Evolutionary conservation across 2,888 invertebrate genomes (phyloP).

Genomic region (Timema podura): DNA sequence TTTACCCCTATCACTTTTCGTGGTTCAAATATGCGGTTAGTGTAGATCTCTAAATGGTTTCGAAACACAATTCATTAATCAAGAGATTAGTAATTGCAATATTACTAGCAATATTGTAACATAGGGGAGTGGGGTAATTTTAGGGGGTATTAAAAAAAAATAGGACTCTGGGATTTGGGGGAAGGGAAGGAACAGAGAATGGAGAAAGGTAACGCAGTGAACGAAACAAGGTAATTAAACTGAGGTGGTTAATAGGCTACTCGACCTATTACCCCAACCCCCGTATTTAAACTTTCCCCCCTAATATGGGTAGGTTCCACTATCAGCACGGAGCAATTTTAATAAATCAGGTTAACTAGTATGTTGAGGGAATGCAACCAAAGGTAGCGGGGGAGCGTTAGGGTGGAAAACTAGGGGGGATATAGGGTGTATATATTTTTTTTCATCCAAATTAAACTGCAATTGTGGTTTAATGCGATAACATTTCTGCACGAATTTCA

Average conservation of each 20-base stretch:
- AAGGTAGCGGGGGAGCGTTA: not conserved
- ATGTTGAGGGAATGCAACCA: not conserved
- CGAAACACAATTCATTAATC: slow-evolving; percentile 23
- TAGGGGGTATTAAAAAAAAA: too few relatives aligned
- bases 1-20: too few relatives aligned
- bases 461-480: slow-evolving; percentile 8
- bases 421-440: not conserved
- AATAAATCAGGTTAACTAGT: slow-evolving; percentile 12
- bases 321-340: slow-evolving; percentile 6
- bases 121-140: too few relatives aligned
- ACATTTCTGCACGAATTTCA: not conserved
- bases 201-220: not conserved
- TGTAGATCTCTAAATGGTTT: not conserved
- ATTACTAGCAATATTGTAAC: slow-evolving; percentile 1
- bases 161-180: too few relatives aligned
- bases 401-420: not conserved
- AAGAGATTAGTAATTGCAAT: slow-evolving; percentile 26
- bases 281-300: not conserved
- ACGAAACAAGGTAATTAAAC: slow-evolving; percentile 16
- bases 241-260: slow-evolving; percentile 13
- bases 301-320: not conserved
- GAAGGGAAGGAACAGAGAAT: too few relatives aligned
- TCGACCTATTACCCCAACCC: not conserved
- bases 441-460: slow-evolving; percentile 5
- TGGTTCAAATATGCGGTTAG: too few relatives aligned